phyloP scores from a whole-genome alignment of 2,113 vertebrate species.

The Carettochelys insculpta region DNA sequence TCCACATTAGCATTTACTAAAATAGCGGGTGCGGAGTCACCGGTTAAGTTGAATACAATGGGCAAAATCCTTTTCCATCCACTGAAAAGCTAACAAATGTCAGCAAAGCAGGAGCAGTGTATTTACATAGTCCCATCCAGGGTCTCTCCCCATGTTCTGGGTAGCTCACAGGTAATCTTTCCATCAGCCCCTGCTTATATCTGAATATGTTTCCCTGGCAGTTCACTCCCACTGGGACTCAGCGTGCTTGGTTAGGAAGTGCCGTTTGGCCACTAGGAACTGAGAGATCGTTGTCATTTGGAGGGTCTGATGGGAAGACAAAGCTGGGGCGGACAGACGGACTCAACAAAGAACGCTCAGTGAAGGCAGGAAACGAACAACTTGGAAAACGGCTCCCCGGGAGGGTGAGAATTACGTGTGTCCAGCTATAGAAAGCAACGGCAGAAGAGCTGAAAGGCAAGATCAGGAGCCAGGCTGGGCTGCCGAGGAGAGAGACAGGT shows the following conservation, averaged over 20 bases:
- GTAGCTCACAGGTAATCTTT: no score
- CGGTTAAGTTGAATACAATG: no score
- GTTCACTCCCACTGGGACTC: not conserved
- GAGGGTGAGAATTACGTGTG: not conserved
- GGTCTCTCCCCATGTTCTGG: no score
- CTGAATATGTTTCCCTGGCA: not conserved
- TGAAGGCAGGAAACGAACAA: not conserved
- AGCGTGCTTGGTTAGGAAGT: not conserved
- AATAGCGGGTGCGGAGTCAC: no score
- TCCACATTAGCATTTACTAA: no score
- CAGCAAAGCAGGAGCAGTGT: no score
- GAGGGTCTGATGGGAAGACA: not conserved
- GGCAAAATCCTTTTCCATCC: no score
- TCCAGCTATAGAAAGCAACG: not conserved
- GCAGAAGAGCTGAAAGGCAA: no score
- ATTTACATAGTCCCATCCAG: no score
- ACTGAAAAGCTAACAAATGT: no score
- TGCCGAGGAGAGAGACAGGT: not conserved
- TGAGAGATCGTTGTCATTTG: not conserved
- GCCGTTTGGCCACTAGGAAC: not conserved
- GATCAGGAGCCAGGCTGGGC: no score
- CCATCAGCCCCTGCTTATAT: no score
- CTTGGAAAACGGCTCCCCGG: not conserved
- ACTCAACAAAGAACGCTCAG: not conserved
- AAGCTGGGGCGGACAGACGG: rapidly evolving